Evolutionary conservation across 2,888 invertebrate genomes (phyloP), one percentile per base, ranked within the genome.

Genomic region (Drosophila merina): DNA sequence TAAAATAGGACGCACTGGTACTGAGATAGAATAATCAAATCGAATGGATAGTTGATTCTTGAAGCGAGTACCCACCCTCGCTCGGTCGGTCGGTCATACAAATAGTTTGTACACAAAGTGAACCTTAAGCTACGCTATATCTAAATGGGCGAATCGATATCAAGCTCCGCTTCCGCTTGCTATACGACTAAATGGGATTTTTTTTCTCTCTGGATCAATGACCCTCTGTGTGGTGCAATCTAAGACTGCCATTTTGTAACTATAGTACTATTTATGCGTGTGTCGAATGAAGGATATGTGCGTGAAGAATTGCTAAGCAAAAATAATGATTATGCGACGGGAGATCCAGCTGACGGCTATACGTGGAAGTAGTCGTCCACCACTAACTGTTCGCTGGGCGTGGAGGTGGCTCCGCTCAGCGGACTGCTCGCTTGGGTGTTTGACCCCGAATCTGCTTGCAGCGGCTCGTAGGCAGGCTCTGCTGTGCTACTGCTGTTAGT

Each of bases 381-480:
- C 56, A 90, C 86, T 50, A 90, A 64, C 71, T 84, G 78, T 44
- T 83, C 85, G 62, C 70, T 86, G 40, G 84, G 75, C 86, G 77
- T 90, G 80, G 67, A 82, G 50, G 63, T 72, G 38, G 72, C 48
- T 40, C 50, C 69, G 55, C 66, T 79, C 8, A 77, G 28, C 26
- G 81, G 81, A 50, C 84, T 90, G 51, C 79, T 83, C 38, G 75
- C 76, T 63, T 88, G 86, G n/a, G 90, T 88, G 38, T 86, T 90
- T 25, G 90, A 88, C 25, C 84, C 80, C 66, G 86, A 74, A 26
- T 88, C 89, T 12, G 90, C 85, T 42, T 86, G 84, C 68, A 88
- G 75, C 14, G 93, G 93, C 83, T 95, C 95, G 68, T 95, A 95
- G 0, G 95, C 95, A 52, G 95, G 95, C 54, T 95, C 95, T 1